A percentile compares a stretch with the other conserved stretches of the same genome.
phyloP scores from a whole-genome alignment of 2,888 invertebrate genomes.

The Parnassius apollo region DNA sequence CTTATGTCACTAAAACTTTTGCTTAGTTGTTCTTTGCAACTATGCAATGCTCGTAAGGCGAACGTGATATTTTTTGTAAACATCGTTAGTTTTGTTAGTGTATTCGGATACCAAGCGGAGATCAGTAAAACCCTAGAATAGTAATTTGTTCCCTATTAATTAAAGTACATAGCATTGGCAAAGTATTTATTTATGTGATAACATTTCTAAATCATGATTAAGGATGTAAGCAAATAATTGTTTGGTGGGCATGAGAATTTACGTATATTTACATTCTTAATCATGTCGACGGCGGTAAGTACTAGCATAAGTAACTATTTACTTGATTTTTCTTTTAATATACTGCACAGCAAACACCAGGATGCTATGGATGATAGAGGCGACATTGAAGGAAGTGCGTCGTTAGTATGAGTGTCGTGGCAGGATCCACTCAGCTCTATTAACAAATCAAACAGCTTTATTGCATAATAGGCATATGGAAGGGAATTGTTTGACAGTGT shows the following conservation, averaged over 20 bases:
- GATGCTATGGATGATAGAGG: constrained; percentile 29
- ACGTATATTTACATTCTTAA: too few relatives aligned
- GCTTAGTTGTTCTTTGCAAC: constrained; percentile 42
- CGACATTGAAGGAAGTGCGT: constrained; percentile 54
- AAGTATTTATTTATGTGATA: too few relatives aligned
- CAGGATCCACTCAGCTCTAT: constrained; percentile 71
- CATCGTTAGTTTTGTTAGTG: constrained; percentile 60
- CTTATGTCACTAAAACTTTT: constrained; percentile 31
- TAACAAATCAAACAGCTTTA: constrained; percentile 77
- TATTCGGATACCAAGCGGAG: constrained; percentile 32
- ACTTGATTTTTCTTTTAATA: constrained; percentile 11
- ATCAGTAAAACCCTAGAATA: constrained; percentile 32
- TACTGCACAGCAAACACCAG: not conserved
- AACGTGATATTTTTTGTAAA: constrained; percentile 70
- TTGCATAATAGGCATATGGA: constrained; percentile 63
- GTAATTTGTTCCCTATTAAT: constrained; percentile 30
- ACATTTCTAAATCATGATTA: too few relatives aligned
- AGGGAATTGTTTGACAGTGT: constrained; percentile 11
- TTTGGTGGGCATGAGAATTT: too few relatives aligned
- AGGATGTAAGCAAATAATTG: too few relatives aligned
- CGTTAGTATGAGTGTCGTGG: constrained; percentile 57
- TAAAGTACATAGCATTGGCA: constrained; percentile 1
- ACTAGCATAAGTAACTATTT: not conserved
- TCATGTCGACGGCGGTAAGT: too few relatives aligned
- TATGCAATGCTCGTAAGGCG: constrained; percentile 47